Evolutionary conservation across 2,113 vertebrate genomes (phyloP).

Genomic region (Thomomys bottae): DNA sequence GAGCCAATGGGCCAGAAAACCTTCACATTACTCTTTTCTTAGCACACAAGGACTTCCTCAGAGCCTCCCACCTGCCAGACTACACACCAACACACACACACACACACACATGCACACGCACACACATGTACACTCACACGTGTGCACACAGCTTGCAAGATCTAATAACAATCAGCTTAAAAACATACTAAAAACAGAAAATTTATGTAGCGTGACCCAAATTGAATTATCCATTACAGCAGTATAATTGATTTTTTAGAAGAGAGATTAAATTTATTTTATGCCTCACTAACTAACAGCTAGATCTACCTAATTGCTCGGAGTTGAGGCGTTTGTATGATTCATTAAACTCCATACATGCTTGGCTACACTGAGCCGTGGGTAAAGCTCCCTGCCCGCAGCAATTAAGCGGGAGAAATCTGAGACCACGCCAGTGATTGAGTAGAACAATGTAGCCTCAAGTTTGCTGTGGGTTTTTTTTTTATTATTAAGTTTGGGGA

Average conservation of each 20-base stretch:
- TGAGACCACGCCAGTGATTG: constrained; percentile 80
- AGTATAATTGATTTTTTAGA: constrained; percentile 91
- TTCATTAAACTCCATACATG: constrained; percentile 89
- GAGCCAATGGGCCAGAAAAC: background rate
- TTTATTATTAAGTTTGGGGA: constrained; percentile 77
- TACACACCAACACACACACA: background rate
- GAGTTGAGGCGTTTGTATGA: constrained; percentile 87
- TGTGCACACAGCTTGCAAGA: constrained; percentile 62
- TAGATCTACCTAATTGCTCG: constrained; percentile 92
- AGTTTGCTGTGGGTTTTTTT: constrained; percentile 79
- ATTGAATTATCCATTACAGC: constrained; percentile 91
- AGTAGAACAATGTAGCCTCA: constrained; percentile 81
- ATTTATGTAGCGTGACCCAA: constrained; percentile 90
- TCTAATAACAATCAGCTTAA: constrained; percentile 81
- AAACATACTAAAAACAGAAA: constrained; percentile 86
- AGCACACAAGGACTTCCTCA: background rate
- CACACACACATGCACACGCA: background rate
- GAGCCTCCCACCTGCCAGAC: background rate
- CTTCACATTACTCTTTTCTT: background rate
- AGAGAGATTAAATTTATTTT: constrained; percentile 91
- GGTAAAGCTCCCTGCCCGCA: constrained; percentile 85
- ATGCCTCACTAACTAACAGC: constrained; percentile 89
- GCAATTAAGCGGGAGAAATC: constrained; percentile 87
- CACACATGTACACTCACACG: background rate
- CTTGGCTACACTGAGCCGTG: constrained; percentile 86